Base-by-base conservation (phyloP, 1,140 invertebrate species). In the Drosophila sechellia region DNA sequence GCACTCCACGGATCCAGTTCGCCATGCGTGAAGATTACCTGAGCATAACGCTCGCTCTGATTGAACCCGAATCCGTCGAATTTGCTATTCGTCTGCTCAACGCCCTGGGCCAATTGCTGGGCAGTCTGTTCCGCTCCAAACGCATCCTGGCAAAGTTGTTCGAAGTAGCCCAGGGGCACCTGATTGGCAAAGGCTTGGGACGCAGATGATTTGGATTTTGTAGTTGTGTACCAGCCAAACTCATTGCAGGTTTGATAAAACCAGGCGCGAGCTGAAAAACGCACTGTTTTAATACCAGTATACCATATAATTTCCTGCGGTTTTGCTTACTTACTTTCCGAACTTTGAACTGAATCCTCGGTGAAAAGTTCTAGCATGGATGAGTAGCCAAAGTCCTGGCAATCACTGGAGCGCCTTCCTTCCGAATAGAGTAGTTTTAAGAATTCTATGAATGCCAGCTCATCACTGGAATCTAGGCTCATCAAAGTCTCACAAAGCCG, bases 191-290 rank as follows among this genome's bases (percentile, higher is more conserved):
- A 96, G 8, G 37, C 3, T 15, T 93, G 34, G 22, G 31, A 15
- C 25, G 11, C 13, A 5, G 56, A 27, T 17, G 93, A 45, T 0
- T 34, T 8, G 59, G 94, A 94, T 34, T 92, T 42, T 11, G 86
- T 91, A 10, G 79, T 91, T 17, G 85, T 75, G 42, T 79, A 96
- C 91, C 95, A 96, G 45, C 95, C 96, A 83, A 95, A 96, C 90
- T 96, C 95, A 17, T 93, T 94, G 91, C 96, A 96, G 0, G 95
- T 95, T 90, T 96, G 95, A 79, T 95, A 96, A 13, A 92, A 93
- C 95, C 95, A 96, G 65, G 94, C 94, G 39, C 94, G 93, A 74
- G 52, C 90, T 92, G 48, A 15, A 57, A 73, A 42, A 27, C 31
- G 17, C 17, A 17, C 17, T 17, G 17, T 17, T 17, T 17, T 17